These are phyloP conservation scores for Myotis lucifugus DNA, from an alignment of 2,113 vertebrate genomes.

Conservation along the genomic window DNA sequence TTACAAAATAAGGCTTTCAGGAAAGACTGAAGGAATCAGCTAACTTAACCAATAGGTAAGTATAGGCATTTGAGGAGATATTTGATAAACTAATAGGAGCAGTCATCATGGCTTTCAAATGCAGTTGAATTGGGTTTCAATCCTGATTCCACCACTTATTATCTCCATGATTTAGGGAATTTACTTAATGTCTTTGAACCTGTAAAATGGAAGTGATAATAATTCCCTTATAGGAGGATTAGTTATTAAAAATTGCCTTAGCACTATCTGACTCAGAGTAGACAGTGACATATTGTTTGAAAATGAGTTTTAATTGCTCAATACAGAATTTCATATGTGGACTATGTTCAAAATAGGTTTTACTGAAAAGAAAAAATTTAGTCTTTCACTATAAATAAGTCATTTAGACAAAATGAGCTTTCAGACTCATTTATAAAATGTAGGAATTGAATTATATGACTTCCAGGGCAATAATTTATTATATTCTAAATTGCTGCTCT, in stretches of 20 bases:
- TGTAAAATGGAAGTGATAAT: not conserved
- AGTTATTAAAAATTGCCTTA: not conserved
- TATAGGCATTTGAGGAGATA: not conserved
- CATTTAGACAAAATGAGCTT: not conserved
- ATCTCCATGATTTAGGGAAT: not conserved
- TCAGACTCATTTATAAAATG: not conserved
- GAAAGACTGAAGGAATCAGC: not conserved
- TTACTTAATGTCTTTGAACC: not conserved
- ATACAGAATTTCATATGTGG: not conserved
- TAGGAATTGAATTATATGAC: not conserved
- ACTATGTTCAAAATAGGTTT: not conserved
- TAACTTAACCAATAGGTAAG: not conserved
- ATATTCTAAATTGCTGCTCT: not conserved
- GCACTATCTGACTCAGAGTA: not conserved
- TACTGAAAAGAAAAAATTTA: not conserved
- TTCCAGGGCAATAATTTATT: slow-evolving; percentile 26
- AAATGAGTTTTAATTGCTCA: not conserved
- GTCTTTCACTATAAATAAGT: not conserved
- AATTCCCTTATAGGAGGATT: not conserved
- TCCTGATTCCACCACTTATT: not conserved
- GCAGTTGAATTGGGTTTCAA: not conserved
- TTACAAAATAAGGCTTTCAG: not conserved
- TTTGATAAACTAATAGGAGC: not conserved
- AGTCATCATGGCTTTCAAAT: not conserved
- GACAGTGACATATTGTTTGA: not conserved